These are phyloP conservation scores for Hypomecis punctinalis DNA, from an alignment of 2,888 invertebrate species.

Conservation along the genomic window DNA sequence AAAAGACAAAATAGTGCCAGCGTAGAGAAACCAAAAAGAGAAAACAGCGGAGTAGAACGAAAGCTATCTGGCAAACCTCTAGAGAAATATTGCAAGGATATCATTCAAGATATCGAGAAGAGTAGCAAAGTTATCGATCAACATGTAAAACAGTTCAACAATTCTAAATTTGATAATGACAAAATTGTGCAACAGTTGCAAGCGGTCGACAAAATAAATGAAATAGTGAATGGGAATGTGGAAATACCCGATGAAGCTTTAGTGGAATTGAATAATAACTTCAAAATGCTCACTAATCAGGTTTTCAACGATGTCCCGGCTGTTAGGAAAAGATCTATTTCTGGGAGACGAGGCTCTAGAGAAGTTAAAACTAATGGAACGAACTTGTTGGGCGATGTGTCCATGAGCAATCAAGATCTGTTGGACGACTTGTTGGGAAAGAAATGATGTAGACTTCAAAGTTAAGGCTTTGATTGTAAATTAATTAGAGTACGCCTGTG, in stretches of 20 bases:
- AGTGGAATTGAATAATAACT: constrained; percentile 74
- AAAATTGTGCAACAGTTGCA: constrained; percentile 78
- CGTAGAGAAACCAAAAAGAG: constrained; percentile 36
- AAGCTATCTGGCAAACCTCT: constrained; percentile 64
- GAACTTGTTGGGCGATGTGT: constrained; percentile 68
- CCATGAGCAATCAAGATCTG: constrained; percentile 75
- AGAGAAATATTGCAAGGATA: constrained; percentile 77
- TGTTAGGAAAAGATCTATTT: constrained; percentile 66
- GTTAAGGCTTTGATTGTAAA: constrained; percentile 8
- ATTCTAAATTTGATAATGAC: constrained; percentile 75
- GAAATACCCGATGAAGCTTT: constrained; percentile 68
- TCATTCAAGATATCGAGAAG: constrained; percentile 76
- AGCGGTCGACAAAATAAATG: constrained; percentile 80
- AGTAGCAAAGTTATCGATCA: constrained; percentile 78
- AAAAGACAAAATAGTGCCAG: constrained; percentile 48
- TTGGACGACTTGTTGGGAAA: constrained; percentile 75
- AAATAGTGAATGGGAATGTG: constrained; percentile 67
- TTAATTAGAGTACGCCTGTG: constrained; percentile 22
- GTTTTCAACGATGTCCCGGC: constrained; percentile 58
- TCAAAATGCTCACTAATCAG: constrained; percentile 71
- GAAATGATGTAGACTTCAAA: constrained; percentile 65
- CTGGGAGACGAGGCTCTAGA: constrained; percentile 60
- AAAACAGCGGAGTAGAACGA: constrained; percentile 49
- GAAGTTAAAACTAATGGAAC: constrained; percentile 55
- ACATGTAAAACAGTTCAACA: constrained; percentile 79